Evolutionary conservation across 2,888 invertebrate genomes (phyloP), one percentile per base, ranked within the genome.

Genomic region (Erebia palarica): DNA sequence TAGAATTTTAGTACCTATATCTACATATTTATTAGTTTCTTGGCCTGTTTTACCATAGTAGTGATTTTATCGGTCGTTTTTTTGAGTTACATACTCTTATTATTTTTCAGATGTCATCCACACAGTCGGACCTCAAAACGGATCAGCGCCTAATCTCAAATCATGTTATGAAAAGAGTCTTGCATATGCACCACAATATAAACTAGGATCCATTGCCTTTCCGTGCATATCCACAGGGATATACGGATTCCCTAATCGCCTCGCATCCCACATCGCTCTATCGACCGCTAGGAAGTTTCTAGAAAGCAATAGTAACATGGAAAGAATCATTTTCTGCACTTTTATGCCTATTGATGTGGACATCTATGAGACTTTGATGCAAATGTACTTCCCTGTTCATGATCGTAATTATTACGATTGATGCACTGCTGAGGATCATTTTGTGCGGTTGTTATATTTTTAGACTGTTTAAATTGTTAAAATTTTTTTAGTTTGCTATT

Each of bases 171-270:
- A 93, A 68, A 96, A 95, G 18, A 94, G 95, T 80, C 88, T 98
- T 0, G 84, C 94, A 0, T 76, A 95, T 16, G 94, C 94, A 68
- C 81, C 88, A 14, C 86, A 94, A 47, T 93, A 96, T 75, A 86
- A 94, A 2, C 79, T 97, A 2, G 90, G 91, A 63, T 94, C 96
- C 7, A 94, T 97, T 61, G 97, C 98, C 0, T 98, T 98, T 84
- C 98, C 98, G 0, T 98, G 98, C 83, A 97, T 98, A 81, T 97
- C 97, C 0, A 98, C 98, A 5, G 98, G 98, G n/a, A 94, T 98
- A 74, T 98, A 97, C 84, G 97, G 97, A 0, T 98, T 97, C 86
- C 98, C 98, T 0, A 96, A 96, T 83, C 94, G 95, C 73, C 87
- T 95, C 51, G 98, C 98, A 0, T 96, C 97, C 0, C 95, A 96